Evolutionary conservation across 1,140 invertebrate species (phyloP).

Genomic region (Drepana arcuata): DNA sequence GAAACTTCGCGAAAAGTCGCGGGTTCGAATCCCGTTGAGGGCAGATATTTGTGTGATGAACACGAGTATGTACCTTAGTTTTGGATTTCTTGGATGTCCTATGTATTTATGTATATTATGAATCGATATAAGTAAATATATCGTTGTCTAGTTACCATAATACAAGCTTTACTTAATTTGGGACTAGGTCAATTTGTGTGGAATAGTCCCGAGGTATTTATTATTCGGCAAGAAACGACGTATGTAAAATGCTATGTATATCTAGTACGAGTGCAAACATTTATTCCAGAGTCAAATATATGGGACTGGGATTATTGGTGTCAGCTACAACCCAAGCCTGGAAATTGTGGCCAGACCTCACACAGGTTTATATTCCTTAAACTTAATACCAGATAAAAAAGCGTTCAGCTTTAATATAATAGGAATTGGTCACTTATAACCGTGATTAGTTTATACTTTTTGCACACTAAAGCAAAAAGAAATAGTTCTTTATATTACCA

Average conservation of each 20-base stretch:
- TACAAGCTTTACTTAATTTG: background rate
- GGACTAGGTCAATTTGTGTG: background rate
- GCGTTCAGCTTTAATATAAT: no score
- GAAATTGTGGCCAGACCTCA: conserved; percentile 13
- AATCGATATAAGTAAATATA: background rate
- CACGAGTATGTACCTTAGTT: no score
- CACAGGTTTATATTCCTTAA: conserved; percentile 11
- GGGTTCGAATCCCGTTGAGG: no score
- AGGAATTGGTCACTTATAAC: background rate
- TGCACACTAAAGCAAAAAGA: background rate
- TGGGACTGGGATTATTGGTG: conserved; percentile 35
- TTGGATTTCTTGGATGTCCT: no score
- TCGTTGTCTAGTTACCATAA: background rate
- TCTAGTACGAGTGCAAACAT: background rate
- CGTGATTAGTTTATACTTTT: background rate
- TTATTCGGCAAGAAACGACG: background rate
- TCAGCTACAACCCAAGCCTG: conserved; percentile 20
- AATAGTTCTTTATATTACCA: background rate
- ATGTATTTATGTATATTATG: background rate
- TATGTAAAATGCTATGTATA: background rate
- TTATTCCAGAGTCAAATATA: conserved; percentile 7
- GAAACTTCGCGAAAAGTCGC: no score
- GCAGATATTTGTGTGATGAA: no score
- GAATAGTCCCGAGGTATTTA: background rate
- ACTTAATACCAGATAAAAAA: background rate